phyloP scores from a whole-genome alignment of 2,113 vertebrate genomes.

The Mustela lutreola region DNA sequence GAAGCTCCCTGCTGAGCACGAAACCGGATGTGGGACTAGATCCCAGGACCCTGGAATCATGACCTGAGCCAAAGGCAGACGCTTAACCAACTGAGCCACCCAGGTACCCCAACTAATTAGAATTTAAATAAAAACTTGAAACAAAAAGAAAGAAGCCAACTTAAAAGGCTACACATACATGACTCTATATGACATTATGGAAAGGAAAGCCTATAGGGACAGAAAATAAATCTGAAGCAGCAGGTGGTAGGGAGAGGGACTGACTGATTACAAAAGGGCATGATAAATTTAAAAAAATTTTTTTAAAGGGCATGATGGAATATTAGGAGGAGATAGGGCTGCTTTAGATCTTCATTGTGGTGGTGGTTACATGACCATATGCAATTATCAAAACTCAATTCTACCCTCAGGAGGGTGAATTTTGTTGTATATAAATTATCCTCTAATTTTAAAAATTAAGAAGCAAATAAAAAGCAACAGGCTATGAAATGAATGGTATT shows the following conservation, averaged over 20 bases:
- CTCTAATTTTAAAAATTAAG: neutral
- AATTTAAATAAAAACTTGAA: neutral
- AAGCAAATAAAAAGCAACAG: neutral
- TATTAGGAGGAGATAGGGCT: neutral
- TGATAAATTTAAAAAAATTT: too few relatives aligned
- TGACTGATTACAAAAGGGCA: neutral
- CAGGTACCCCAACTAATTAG: too few relatives aligned
- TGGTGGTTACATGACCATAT: neutral
- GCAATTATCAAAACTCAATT: neutral
- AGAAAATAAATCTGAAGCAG: neutral
- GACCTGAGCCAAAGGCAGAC: too few relatives aligned
- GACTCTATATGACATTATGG: neutral
- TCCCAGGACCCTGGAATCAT: too few relatives aligned
- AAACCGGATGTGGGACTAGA: too few relatives aligned
- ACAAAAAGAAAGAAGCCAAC: neutral
- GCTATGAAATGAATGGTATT: neutral
- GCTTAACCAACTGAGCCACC: too few relatives aligned
- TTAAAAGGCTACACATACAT: neutral
- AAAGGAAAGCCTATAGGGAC: neutral
- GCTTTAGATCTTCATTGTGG: neutral
- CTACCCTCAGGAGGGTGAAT: neutral
- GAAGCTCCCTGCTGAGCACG: too few relatives aligned
- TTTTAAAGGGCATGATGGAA: neutral
- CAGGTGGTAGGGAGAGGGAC: neutral
- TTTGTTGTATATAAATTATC: neutral